These are phyloP conservation scores for Aphodius granarius DNA, from an alignment of 2,888 invertebrate genomes.

Conservation along the genomic window DNA sequence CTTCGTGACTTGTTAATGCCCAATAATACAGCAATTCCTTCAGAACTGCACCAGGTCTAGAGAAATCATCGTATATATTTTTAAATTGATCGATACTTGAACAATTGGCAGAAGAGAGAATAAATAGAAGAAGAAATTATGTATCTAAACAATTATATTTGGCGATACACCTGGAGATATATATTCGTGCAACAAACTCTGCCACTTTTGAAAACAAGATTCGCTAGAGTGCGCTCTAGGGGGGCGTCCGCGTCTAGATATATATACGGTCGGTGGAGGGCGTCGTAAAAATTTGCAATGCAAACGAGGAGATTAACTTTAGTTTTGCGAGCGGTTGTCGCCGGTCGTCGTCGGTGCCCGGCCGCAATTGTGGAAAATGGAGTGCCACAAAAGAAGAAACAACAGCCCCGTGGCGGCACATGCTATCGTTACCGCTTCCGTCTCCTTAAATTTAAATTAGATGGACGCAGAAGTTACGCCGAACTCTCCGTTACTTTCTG, in stretches of 20 bases:
- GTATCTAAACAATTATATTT: no score
- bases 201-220: not conserved
- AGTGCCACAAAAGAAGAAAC: not conserved
- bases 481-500: not conserved
- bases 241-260: not conserved
- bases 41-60: no score
- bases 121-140: no score
- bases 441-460: constrained; percentile 44
- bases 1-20: no score
- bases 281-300: constrained; percentile 13
- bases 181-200: not conserved
- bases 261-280: not conserved
- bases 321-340: constrained; percentile 9
- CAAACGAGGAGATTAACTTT: constrained; percentile 11
- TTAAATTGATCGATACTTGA: no score
- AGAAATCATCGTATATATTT: no score
- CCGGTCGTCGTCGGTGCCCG: not conserved
- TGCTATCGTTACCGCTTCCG: constrained; percentile 29
- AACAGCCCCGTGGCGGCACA: constrained; percentile 32
- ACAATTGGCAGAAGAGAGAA: no score
- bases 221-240: not conserved
- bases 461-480: constrained; percentile 31
- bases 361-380: constrained; percentile 6
- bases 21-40: no score
- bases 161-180: not conserved